phyloP scores from a whole-genome alignment of 2,113 vertebrate genomes.

The Rhynchomys soricoides region DNA sequence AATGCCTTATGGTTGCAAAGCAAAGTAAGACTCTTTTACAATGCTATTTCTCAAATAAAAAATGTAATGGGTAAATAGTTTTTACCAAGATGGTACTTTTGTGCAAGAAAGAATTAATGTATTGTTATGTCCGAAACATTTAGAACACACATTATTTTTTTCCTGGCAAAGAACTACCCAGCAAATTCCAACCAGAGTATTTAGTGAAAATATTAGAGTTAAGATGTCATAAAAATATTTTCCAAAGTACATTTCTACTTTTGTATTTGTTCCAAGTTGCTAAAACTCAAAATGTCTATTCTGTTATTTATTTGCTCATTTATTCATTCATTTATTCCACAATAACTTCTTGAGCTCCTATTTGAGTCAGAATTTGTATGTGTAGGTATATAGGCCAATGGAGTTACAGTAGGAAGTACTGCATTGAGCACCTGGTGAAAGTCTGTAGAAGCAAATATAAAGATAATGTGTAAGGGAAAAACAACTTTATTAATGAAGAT shows the following conservation, averaged over 20 bases:
- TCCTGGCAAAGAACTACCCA: not conserved
- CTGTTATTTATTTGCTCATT: not conserved
- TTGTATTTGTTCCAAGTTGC: not conserved
- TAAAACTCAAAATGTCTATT: not conserved
- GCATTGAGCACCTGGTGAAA: not conserved
- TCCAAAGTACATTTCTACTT: not conserved
- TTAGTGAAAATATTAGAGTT: not conserved
- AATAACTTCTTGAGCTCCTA: not conserved
- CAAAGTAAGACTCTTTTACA: not conserved
- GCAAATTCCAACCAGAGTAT: not conserved
- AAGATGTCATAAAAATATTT: not conserved
- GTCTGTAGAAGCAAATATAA: not conserved
- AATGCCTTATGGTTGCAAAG: not conserved
- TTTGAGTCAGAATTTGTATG: not conserved
- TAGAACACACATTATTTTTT: not conserved
- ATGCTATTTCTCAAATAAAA: slow-evolving; percentile 19
- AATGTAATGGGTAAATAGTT: not conserved
- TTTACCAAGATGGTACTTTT: not conserved
- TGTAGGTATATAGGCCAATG: not conserved
- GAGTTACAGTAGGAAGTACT: not conserved
- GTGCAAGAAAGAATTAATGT: slow-evolving; percentile 1
- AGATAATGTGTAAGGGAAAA: not conserved
- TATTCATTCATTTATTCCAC: not conserved
- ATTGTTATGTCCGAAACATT: not conserved
- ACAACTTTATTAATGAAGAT: not conserved